Conservation (phyloP, 2,113 vertebrate species). For the Otis tarda region DNA sequence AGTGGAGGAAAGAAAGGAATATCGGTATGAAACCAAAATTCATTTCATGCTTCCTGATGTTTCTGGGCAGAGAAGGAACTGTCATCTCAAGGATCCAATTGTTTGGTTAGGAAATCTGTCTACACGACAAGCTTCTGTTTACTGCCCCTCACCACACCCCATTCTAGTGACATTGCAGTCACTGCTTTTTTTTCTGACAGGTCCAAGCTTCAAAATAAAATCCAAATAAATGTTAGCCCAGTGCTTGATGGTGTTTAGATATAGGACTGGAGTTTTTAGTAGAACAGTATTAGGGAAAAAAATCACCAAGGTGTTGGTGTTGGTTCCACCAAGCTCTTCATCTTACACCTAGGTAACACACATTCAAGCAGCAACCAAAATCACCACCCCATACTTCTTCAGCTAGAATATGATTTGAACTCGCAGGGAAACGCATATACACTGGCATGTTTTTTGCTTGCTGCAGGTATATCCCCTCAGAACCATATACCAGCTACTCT, state of each 20-base stretch:
- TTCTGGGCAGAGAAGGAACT: not conserved
- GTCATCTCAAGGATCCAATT: not conserved
- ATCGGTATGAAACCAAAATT: not conserved
- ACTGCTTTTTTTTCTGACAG: not conserved
- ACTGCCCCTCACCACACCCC: no score
- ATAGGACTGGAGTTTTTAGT: not conserved
- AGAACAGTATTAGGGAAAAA: not conserved
- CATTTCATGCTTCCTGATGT: not conserved
- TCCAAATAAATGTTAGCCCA: not conserved
- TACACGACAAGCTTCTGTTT: not conserved
- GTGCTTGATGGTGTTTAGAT: not conserved
- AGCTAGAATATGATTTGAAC: not conserved
- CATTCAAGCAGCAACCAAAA: not conserved
- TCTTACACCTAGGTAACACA: not conserved
- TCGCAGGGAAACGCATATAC: not conserved
- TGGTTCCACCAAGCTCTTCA: not conserved
- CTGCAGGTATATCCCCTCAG: not conserved
- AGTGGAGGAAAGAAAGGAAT: not conserved
- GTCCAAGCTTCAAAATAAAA: not conserved
- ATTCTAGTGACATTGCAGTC: not conserved
- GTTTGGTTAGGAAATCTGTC: not conserved
- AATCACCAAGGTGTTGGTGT: no score
- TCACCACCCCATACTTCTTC: accelerated
- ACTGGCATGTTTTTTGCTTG: not conserved
- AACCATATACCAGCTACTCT: not conserved